Base-by-base conservation (phyloP, 2,888 invertebrate species). In the Mechanitis mazaeus region DNA sequence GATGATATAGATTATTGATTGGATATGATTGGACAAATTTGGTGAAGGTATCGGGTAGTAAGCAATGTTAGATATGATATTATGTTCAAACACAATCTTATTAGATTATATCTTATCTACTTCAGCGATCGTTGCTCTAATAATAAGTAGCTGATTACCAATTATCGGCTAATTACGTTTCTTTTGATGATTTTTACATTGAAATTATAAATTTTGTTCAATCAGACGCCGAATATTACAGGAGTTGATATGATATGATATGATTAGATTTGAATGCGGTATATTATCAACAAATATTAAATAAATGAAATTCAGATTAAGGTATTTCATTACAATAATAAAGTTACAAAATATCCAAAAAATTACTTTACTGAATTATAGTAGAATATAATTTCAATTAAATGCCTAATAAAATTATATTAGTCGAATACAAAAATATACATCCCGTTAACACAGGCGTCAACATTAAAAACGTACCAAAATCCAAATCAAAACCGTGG, bases 141-240 rank as follows among this genome's bases (percentile, higher is more conserved):
- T 68, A 66, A 64, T 66, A 64, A 66, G 68, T 64, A 68, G 64
- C 63, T 56, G 68, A 68, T 66, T 56, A 11, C 45, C 47, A 59
- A 66, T 67, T 63, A 64, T 59, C 64, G 65, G 58, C 50, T 69
- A 61, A 66, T 65, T 63, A 58, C 58, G 58, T 65, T 64, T 58
- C 60, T 61, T 68, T 69, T 67, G 64, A 68, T 56, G 65, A 67
- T 54, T 50, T 58, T 60, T 50, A 54, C 33, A 35, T 55, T 55
- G 50, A 54, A 45, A 54, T 60, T 65, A 57, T 60, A 55, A 57
- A 61, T 63, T 33, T 53, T 56, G 63, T 59, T 60, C 58, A 56
- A 60, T 63, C 56, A 45, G 57, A 62, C 47, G 60, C 54, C 35
- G 60, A 64, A 68, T 4, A 6, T 38, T 38, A 4, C 38, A 38